phyloP scores from a whole-genome alignment of 2,888 invertebrate genomes.

The Epirrita christyi region DNA sequence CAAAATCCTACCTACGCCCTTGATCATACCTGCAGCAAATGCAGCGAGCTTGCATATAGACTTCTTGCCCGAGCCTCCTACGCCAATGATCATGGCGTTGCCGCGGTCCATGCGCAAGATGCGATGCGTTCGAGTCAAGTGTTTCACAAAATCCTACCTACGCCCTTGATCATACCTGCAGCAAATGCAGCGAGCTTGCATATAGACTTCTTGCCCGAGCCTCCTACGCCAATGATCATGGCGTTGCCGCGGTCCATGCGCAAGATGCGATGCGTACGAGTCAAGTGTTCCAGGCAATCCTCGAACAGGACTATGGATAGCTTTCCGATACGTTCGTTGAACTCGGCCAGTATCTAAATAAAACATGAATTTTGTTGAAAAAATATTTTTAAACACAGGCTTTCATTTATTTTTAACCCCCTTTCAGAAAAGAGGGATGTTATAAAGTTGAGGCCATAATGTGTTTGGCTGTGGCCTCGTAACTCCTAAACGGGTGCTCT shows the following conservation, averaged over 20 bases:
- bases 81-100: background rate
- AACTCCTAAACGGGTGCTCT: no score
- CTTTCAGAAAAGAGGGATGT: no score
- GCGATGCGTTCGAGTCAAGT: slow-evolving; percentile 94
- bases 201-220: slow-evolving; percentile 94
- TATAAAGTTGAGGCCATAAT: no score
- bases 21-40: no score
- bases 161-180: slow-evolving; percentile 80
- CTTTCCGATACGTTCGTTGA: slow-evolving; percentile 89
- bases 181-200: slow-evolving; percentile 93
- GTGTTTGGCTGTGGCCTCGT: no score
- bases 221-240: slow-evolving; percentile 94
- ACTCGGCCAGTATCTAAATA: slow-evolving; percentile 91
- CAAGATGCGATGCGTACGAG: slow-evolving; percentile 93
- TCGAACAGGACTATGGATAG: slow-evolving; percentile 95
- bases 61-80: background rate
- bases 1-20: no score
- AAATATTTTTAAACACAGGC: no score
- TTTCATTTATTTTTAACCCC: no score
- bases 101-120: slow-evolving; percentile 93
- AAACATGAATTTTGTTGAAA: no score
- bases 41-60: no score
- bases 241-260: slow-evolving; percentile 94
- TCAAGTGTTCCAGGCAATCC: slow-evolving; percentile 96
- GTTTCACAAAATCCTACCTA: no score